Percentiles rank a stretch among this genome's conserved stretches.
Evolutionary conservation across 1,140 invertebrate species (phyloP).

Genomic region (Drosophila nikananu): DNA sequence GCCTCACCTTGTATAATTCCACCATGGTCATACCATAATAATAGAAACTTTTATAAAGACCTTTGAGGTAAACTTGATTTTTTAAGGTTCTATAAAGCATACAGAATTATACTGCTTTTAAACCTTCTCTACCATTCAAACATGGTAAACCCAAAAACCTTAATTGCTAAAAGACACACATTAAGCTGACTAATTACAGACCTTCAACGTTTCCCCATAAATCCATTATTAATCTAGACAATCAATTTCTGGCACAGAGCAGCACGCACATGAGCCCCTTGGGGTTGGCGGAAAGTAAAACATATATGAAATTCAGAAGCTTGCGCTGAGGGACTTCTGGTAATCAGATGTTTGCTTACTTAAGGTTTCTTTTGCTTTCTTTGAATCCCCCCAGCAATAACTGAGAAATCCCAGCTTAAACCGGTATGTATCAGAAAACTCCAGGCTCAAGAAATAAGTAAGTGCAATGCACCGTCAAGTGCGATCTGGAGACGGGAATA

Average conservation of each 20-base stretch:
- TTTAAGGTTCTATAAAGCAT: no score
- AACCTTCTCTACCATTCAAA: neutral
- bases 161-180: neutral
- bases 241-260: conserved; percentile 23
- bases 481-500: conserved; percentile 35
- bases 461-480: conserved; percentile 73
- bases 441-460: conserved; percentile 29
- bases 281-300: neutral
- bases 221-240: conserved; percentile 31
- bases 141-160: neutral
- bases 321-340: neutral
- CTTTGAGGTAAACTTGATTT: neutral
- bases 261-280: conserved; percentile 18
- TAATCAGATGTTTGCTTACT: conserved; percentile 34
- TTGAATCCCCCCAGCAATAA: conserved; percentile 9
- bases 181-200: conserved; percentile 22
- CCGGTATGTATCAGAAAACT: conserved; percentile 42
- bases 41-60: neutral
- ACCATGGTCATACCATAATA: no score
- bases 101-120: neutral
- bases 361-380: conserved; percentile 39
- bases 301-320: neutral
- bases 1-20: no score
- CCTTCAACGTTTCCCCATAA: neutral
- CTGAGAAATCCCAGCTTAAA: conserved; percentile 39